phyloP scores from a whole-genome alignment of 1,140 invertebrate species.

The Yoshiicerus persimilis region DNA sequence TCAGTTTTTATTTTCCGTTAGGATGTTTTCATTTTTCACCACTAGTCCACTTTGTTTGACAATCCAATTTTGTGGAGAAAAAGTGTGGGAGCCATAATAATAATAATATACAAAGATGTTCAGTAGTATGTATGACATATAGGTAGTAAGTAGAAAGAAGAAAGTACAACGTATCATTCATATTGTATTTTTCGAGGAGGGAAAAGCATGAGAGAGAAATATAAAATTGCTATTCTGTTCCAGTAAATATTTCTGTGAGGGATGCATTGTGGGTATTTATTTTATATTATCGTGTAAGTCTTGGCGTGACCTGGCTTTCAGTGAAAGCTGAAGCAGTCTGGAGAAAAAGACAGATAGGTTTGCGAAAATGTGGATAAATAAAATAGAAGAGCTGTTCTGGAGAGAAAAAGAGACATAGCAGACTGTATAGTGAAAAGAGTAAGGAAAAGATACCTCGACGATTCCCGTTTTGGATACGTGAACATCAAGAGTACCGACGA shows the following conservation, averaged over 20 bases:
- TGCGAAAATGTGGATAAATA: background rate
- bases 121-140: background rate
- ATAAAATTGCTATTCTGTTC: background rate
- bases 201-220: background rate
- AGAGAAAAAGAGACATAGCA: background rate
- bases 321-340: background rate
- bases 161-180: background rate
- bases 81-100: background rate
- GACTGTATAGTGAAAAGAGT: background rate
- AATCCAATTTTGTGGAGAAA: background rate
- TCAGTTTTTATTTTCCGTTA: no score
- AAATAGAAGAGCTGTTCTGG: background rate
- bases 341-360: background rate
- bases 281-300: background rate
- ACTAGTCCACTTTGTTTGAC: background rate
- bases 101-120: background rate
- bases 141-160: background rate
- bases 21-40: background rate
- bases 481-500: conserved; percentile 69
- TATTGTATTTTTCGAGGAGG: background rate
- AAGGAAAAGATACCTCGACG: conserved; percentile 42
- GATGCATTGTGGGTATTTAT: background rate
- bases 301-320: background rate
- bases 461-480: conserved; percentile 49
- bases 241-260: background rate